Evolutionary conservation across 2,888 invertebrate species (phyloP), one percentile per base, ranked within the genome.

Genomic region (Lasioglossum vierecki): DNA sequence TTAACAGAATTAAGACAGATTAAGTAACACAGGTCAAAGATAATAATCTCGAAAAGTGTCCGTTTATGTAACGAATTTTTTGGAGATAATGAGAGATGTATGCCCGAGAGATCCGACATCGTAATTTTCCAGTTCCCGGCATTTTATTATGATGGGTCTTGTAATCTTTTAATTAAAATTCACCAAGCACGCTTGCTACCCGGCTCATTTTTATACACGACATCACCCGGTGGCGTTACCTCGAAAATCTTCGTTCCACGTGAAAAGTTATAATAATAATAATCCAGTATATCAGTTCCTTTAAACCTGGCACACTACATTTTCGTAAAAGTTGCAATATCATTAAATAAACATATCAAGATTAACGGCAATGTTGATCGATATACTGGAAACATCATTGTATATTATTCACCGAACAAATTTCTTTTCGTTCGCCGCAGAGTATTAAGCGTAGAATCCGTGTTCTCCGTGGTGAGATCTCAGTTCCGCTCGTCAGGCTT

Each of bases 141-240:
- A 63, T 63, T 63, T 63, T 15, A 63, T 30, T 26, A 63, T 63
- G 63, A 63, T 30, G 26, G 30, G 30, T 63, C 30, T 63, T 13
- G 15, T 15, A 15, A 63, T 63, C 63, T 63, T 63, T 63, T 63
- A 63, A 63, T 63, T 30, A 63, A 63, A 26, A 63, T 63, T 63
- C 63, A 30, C 2, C 63, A 15, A 30, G 63, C 5, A 30, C 26
- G 63, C 63, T 63, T 63, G 26, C 11, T 15, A 6, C 15, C 63
- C 1, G 15, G 30, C 30, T 63, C 30, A 63, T 30, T 63, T 63
- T 63, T 63, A 13, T 30, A 30, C 63, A 13, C 9, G 60, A 15
- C 13, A 63, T 30, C 13, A 30, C 30, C 26, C 15, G 30, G 30
- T 2, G 6, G 5, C 1, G 6, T 15, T 6, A 30, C 15, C 26